Base-by-base conservation (phyloP, 2,113 vertebrate genomes). In the Elephantulus edwardii region DNA sequence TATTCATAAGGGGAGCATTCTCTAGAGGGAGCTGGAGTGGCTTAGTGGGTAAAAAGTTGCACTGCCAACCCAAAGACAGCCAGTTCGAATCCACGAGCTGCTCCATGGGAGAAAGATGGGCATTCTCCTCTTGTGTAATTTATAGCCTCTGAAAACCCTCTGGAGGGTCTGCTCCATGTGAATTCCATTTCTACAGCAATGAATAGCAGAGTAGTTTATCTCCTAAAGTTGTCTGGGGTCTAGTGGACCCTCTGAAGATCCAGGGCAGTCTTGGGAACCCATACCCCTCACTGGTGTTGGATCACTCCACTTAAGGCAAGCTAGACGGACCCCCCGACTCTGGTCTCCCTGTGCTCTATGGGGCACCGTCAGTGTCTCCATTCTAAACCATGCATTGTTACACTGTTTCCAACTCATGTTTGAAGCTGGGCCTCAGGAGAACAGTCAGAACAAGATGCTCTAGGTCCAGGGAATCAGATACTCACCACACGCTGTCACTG, bases 401-500 rank as follows among this genome's bases (percentile, higher is more conserved):
- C 3, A 17, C 35, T 14, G 44, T n/a, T 77, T 42, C 19, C 17
- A 11, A 3, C 19, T 58, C 71, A 64, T 30, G 48, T 22, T 22
- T 52, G 62, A 16, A 66, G 10, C 72, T 24, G 50, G 24, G 24
- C 24, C 44, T 8, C 56, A 20, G 42, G 54, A 24, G 8, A 38
- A 64, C n/a, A 74, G 66, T 46, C 17, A 46, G 58, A 44, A 52
- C n/a, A 70, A 46, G 79, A 48, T 19, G 75, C n/a, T 46, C 20
- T 13, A 2, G 12, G 74, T 17, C 26, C 52, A 17, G 19, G 40
- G 40, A 38, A 78, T 20, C 7, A 4, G 35, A 40, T 8, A 91
- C 91, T 97, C 95, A 98, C 98, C 98, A 98, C 22, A 98, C 22
- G 0, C 98, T 98, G 38, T 98, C 98, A 54, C 92, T 93, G 33